These are phyloP conservation scores for Pseudobourletiella spinata DNA, from an alignment of 1,140 invertebrate species.

Conservation along the genomic window DNA sequence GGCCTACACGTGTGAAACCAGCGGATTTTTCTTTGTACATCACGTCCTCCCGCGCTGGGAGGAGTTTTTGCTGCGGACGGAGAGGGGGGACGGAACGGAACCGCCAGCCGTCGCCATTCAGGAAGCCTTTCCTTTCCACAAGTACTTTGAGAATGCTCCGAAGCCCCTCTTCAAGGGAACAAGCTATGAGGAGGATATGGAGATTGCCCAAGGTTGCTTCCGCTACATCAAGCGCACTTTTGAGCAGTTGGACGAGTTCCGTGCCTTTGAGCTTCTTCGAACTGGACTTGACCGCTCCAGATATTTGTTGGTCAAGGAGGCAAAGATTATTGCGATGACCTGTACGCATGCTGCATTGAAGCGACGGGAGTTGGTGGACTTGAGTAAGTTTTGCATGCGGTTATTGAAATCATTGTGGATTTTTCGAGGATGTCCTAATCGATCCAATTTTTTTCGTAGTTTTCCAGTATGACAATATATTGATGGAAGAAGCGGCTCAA, in stretches of 20 bases:
- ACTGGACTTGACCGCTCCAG: slow-evolving; percentile 86
- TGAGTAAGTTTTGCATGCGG: slow-evolving; percentile 55
- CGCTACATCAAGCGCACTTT: slow-evolving; percentile 93
- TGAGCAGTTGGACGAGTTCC: slow-evolving; percentile 92
- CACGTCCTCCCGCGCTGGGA: slow-evolving; percentile 86
- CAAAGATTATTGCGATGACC: slow-evolving; percentile 99
- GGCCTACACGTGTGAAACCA: slow-evolving; percentile 96
- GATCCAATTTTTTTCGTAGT: too few species aligned
- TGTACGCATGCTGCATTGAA: slow-evolving; percentile 99
- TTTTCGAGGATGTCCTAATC: too few species aligned
- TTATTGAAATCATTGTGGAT: too few species aligned
- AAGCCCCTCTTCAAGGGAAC: slow-evolving; percentile 81
- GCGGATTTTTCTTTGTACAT: slow-evolving; percentile 82
- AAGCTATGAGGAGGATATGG: slow-evolving; percentile 75
- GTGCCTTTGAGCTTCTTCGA: slow-evolving; percentile 91
- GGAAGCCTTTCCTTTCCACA: slow-evolving; percentile 83
- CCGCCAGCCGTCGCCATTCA: slow-evolving; percentile 42
- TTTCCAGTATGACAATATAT: slow-evolving; percentile 96
- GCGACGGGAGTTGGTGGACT: slow-evolving; percentile 87
- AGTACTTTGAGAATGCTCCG: slow-evolving; percentile 85
- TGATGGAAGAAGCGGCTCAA: slow-evolving; percentile 99
- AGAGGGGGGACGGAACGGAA: slow-evolving; percentile 21
- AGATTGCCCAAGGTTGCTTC: slow-evolving; percentile 87
- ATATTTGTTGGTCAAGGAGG: slow-evolving; percentile 95
- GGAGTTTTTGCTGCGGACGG: slow-evolving; percentile 58